These are phyloP conservation scores for Leucosticte australis DNA, from an alignment of 2,113 vertebrate genomes.

Conservation along the genomic window DNA sequence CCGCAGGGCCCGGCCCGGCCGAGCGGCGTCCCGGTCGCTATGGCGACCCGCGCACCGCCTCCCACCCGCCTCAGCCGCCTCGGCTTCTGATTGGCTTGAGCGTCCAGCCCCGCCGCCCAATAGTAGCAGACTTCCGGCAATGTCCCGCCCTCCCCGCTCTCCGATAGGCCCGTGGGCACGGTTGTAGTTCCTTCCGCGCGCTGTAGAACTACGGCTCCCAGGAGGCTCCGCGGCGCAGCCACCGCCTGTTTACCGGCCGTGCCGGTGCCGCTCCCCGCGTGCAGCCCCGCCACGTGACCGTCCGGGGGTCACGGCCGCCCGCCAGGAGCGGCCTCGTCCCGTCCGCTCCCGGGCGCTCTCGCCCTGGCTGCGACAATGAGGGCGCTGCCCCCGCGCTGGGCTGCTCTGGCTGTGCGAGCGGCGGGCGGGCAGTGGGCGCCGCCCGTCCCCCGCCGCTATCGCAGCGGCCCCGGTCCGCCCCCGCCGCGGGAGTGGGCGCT, in stretches of 20 bases:
- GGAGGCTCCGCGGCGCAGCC: not conserved
- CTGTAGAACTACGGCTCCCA: conserved; percentile 51
- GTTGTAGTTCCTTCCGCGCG: not conserved
- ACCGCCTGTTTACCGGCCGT: not conserved
- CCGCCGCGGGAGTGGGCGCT: too few species aligned
- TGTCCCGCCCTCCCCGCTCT: not conserved
- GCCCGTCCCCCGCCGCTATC: not conserved
- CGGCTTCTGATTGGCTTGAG: not conserved
- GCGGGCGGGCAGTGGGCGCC: not conserved
- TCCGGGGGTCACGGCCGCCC: not conserved
- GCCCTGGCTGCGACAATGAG: not conserved
- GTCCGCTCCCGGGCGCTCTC: too few species aligned
- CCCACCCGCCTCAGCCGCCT: rapidly evolving
- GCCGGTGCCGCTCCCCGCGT: not conserved
- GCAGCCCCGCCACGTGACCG: not conserved
- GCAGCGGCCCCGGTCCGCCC: not conserved
- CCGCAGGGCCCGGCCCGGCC: not conserved
- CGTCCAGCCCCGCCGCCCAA: rapidly evolving
- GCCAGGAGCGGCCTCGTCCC: too few species aligned
- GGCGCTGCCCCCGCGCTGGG: not conserved
- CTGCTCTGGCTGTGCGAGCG: not conserved
- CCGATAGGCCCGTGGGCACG: not conserved
- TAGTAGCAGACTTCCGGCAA: rapidly evolving
- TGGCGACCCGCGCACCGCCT: not conserved
- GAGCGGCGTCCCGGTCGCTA: conserved; percentile 55